Evolutionary conservation across 1,140 invertebrate genomes (phyloP), one percentile per base, ranked within the genome.

Genomic region (Sinella curviseta): DNA sequence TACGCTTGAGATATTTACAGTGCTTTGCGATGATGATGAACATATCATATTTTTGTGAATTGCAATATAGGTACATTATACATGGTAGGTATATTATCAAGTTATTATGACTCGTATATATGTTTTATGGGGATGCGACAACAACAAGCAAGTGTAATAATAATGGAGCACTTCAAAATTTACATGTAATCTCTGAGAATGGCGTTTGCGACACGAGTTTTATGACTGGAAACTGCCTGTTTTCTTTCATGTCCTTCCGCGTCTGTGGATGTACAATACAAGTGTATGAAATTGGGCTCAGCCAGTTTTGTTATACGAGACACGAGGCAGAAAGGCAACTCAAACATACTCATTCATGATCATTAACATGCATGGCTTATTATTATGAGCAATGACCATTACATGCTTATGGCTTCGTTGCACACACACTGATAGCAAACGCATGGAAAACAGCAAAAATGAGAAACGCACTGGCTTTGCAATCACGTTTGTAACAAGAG

Each of bases 381-480:
- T 70, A 70, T 70, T 70, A 70, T 70, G 65, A 70, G 65, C 65
- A 70, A 70, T 70, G 65, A 70, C 65, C 65, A 70, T 70, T 70
- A 70, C 65, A 70, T 60, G 31, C 31, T 70, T 70, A 70, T 70
- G 65, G 65, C 65, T 70, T 70, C 31, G 8, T 24, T 60, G 55
- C 55, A 60, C 65, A 70, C n/a, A 65, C 57, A 48, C 39, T 17
- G 24, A 26, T 26, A 14, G 8, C 14, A 14, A 48, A 48, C 20
- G 39, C 8, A 48, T 48, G 39, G 20, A 20, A 48, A 48, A 20
- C 8, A 48, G 39, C 8, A 48, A 48, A 20, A 48, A 48, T 20
- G 39, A 12, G 20, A 48, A 48, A 20, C 39, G 39, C 8, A 48
- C 39, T 12, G 39, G 39, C 39, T 48, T 20, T 48, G 39, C 39